Percentiles rank a stretch among this genome's conserved stretches.
Conservation (phyloP, 2,797 vertebrate genomes). For the Alauda arvensis region DNA sequence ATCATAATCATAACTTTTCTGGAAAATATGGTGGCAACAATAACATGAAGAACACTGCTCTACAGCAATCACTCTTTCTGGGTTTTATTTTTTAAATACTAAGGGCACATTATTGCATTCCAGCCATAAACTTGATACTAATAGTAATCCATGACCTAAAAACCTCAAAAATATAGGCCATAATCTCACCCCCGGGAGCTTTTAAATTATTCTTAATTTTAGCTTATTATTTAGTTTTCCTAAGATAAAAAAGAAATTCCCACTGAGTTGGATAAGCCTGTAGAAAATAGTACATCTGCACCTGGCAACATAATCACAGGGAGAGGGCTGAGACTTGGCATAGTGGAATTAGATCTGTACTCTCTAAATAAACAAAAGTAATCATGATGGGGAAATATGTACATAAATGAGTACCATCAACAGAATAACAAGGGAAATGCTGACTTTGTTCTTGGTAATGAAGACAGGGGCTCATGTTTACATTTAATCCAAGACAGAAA, state of each 20-base stretch:
- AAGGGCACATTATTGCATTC: neutral
- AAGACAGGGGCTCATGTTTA: neutral
- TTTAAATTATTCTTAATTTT: neutral
- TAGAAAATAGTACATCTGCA: neutral
- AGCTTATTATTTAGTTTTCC: neutral
- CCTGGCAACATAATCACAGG: neutral
- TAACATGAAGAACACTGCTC: neutral
- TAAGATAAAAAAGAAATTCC: neutral
- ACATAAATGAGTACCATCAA: conserved; percentile 5
- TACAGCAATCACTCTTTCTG: neutral
- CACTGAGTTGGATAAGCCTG: neutral
- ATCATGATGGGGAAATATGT: conserved; percentile 11
- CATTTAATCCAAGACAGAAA: neutral
- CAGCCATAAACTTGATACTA: neutral
- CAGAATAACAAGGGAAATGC: neutral
- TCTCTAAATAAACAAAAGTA: conserved; percentile 7
- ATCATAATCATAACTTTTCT: neutral
- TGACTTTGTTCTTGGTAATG: neutral
- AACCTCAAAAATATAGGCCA: neutral
- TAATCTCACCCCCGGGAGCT: neutral
- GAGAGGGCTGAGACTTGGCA: neutral
- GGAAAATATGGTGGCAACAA: neutral
- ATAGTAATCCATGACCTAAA: neutral
- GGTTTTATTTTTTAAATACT: neutral
- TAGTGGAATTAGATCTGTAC: neutral